Base-by-base conservation (phyloP, 2,113 vertebrate species). In the Prunella fulvescens region DNA sequence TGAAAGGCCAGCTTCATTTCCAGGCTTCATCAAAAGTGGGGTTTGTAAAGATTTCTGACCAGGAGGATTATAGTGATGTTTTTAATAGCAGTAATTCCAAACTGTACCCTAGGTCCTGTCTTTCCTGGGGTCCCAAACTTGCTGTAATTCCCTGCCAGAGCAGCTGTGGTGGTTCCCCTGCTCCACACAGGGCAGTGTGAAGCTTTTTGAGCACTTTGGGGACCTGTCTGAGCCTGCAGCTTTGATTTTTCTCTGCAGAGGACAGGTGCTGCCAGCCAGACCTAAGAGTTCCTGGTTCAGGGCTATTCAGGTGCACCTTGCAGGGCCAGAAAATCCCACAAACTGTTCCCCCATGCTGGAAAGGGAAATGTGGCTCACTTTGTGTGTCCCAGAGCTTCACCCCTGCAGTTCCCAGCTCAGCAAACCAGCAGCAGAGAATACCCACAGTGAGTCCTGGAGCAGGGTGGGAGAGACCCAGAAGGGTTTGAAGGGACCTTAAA, bases 271-370 rank as follows among this genome's bases (percentile, higher is more conserved):
- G 10, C 25, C 56, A 33, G 86, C 7, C 70, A 76, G 14, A 56
- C 6, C 1, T 3, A 2, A 17, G 25, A 65, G 6, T 9, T 44
- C 1, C 47, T 11, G 3, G 3, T 12, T 56, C 9, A 14, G 25
- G 6, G 18, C 19, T 19, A 0, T n/a, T 42, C 31, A 3, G 33
- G 7, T 16, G 40, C 19, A 11, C 76, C 60, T 37, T 15, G 42
- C 40, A 84, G 28, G 5, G 35, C 22, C 26, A 58, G 79, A n/a
- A 48, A 19, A 83, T 31, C 8, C 4, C 37, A 15, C 12, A 18
- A 2, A 20, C 23, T 44, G 2, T 18, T 42, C 12, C 57, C 62
- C 10, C 6, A 0, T 5, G 2, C 17, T 28, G 31, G 50, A 19
- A 25, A 16, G 61, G 23, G 58, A 20, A 57, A 65, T 7, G 42